Evolutionary conservation across 2,797 vertebrate genomes (phyloP).

Genomic region (Pampus argenteus): DNA sequence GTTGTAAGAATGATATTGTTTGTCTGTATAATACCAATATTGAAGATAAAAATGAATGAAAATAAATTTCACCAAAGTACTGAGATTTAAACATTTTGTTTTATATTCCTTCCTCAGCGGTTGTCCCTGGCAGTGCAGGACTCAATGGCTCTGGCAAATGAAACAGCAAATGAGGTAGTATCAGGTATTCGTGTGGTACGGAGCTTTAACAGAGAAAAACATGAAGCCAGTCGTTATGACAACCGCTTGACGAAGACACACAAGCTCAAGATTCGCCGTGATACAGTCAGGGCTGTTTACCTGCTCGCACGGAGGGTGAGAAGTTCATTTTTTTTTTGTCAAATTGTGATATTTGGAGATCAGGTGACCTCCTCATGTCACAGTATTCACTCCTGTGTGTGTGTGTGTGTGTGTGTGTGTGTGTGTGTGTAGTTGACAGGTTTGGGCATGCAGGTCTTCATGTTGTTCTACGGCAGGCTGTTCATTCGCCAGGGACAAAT

Average conservation of each 20-base stretch:
- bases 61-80: background rate
- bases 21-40: background rate
- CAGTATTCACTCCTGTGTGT: background rate
- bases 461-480: conserved; percentile 83
- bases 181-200: conserved; percentile 83
- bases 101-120: conserved; percentile 68
- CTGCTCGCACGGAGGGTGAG: conserved; percentile 84
- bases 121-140: conserved; percentile 83
- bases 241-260: conserved; percentile 77
- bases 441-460: conserved; percentile 80
- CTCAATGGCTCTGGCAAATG: conserved; percentile 80
- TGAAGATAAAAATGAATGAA: background rate
- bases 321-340: background rate
- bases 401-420: conserved; percentile 24
- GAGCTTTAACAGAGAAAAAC: conserved; percentile 84
- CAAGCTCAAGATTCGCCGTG: conserved; percentile 72
- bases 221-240: conserved; percentile 81
- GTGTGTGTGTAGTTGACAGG: conserved; percentile 65
- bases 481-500: conserved; percentile 84
- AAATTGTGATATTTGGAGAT: background rate
- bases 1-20: background rate
- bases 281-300: conserved; percentile 74
- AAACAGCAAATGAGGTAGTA: conserved; percentile 83
- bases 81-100: background rate
- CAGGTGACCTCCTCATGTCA: background rate